A percentile compares a stretch with the other conserved stretches of the same genome.
Conservation (phyloP, 2,888 invertebrate species). For the Coelinius sp. region DNA sequence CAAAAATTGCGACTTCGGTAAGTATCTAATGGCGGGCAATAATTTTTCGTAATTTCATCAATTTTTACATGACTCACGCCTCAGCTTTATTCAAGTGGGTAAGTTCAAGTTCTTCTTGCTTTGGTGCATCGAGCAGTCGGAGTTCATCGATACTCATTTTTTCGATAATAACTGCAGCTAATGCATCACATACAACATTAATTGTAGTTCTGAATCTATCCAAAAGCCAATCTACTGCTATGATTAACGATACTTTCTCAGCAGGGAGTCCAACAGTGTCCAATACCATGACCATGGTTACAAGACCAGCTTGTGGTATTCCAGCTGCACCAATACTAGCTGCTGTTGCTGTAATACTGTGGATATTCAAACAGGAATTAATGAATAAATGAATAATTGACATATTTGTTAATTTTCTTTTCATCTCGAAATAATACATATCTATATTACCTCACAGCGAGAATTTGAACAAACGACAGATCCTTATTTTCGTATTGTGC, state of each 20-base stretch:
- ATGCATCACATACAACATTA: conserved; percentile 95
- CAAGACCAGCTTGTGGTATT: conserved; percentile 94
- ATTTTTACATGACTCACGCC: conserved; percentile 36
- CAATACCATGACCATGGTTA: conserved; percentile 96
- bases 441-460: conserved; percentile 86
- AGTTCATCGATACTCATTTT: conserved; percentile 85
- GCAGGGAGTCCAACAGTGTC: conserved; percentile 92
- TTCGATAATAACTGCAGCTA: conserved; percentile 93
- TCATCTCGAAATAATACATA: not conserved
- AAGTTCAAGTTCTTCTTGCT: conserved; percentile 59
- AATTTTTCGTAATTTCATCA: not conserved
- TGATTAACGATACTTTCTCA: conserved; percentile 89
- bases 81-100: conserved; percentile 57
- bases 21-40: conserved; percentile 16
- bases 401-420: not conserved
- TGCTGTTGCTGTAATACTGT: conserved; percentile 94
- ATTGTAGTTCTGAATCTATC: conserved; percentile 91
- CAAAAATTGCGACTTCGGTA: not conserved
- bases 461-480: conserved; percentile 88
- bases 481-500: conserved; percentile 89
- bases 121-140: conserved; percentile 54
- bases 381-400: not conserved
- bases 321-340: conserved; percentile 98
- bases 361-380: conserved; percentile 37
- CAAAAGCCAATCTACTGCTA: conserved; percentile 94